These are phyloP conservation scores for Diplodus sargus DNA, from an alignment of 2,797 vertebrate species.

Conservation along the genomic window DNA sequence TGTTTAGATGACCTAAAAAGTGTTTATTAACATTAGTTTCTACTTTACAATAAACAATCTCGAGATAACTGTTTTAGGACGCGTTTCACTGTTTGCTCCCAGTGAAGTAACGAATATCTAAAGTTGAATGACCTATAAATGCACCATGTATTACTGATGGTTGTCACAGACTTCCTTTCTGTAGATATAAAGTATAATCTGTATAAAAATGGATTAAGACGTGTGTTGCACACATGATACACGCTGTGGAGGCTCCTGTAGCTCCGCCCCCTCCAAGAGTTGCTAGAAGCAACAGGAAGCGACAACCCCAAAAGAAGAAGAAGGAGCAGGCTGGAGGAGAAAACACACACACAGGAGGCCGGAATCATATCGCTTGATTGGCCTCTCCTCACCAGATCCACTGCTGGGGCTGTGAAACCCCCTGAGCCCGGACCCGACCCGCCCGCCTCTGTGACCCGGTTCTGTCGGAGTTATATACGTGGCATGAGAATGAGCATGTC, in stretches of 20 bases:
- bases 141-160: too few species aligned
- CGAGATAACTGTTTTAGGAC: too few species aligned
- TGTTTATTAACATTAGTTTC: too few species aligned
- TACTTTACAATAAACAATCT: too few species aligned
- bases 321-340: constrained; percentile 35
- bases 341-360: constrained; percentile 47
- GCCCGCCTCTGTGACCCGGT: constrained; percentile 22
- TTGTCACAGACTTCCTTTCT: too few species aligned
- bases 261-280: constrained; percentile 68
- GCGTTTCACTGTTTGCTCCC: too few species aligned
- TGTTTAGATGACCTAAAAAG: too few species aligned
- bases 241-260: constrained; percentile 1
- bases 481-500: constrained; percentile 68
- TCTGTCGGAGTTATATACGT: constrained; percentile 65
- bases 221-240: neutral
- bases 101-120: too few species aligned
- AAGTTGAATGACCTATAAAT: too few species aligned
- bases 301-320: constrained; percentile 47
- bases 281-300: constrained; percentile 77
- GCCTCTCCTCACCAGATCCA: constrained; percentile 26
- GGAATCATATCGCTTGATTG: constrained; percentile 26
- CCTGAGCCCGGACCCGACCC: constrained; percentile 4
- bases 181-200: too few species aligned
- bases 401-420: neutral
- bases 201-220: too few species aligned